Percentiles rank a stretch among this genome's conserved stretches.
Conservation (phyloP, 2,113 vertebrate genomes). For the Lepisosteus oculatus region DNA sequence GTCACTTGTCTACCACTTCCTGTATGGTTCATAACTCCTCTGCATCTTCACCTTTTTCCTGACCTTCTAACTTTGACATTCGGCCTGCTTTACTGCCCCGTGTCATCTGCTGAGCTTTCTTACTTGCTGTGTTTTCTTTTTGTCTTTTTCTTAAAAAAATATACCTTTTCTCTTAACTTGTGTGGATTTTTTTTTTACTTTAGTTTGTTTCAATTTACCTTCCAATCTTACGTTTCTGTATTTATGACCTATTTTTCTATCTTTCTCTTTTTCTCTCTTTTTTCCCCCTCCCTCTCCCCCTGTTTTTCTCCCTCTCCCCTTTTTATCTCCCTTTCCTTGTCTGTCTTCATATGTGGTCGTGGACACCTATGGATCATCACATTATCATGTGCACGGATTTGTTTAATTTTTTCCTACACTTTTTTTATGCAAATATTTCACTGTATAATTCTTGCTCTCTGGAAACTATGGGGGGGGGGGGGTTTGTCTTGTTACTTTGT, state of each 20-base stretch:
- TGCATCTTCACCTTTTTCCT: constrained; percentile 26
- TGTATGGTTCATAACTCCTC: constrained; percentile 33
- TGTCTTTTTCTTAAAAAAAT: constrained; percentile 36
- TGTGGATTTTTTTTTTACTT: constrained; percentile 64
- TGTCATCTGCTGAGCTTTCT: constrained; percentile 61
- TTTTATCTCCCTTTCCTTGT: constrained; percentile 50
- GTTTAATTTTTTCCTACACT: constrained; percentile 34
- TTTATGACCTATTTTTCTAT: constrained; percentile 94
- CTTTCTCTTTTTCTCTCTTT: constrained; percentile 71
- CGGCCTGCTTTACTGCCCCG: constrained; percentile 57
- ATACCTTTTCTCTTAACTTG: constrained; percentile 61
- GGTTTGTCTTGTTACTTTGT: constrained; percentile 47
- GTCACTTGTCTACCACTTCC: constrained; percentile 39
- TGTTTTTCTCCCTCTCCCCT: constrained; percentile 40
- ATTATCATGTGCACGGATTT: constrained; percentile 61
- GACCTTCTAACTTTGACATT: constrained; percentile 35
- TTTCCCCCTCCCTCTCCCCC: constrained; percentile 49
- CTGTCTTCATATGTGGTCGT: constrained; percentile 70
- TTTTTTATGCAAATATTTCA: constrained; percentile 15
- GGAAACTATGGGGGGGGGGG: constrained; percentile 58
- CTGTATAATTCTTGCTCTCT: constrained; percentile 46
- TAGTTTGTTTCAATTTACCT: constrained; percentile 72
- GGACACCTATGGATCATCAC: constrained; percentile 79
- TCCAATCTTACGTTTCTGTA: constrained; percentile 81
- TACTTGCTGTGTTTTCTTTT: constrained; percentile 44